Base-by-base conservation (phyloP, 1,140 invertebrate species). In the Drosophila pachea region DNA sequence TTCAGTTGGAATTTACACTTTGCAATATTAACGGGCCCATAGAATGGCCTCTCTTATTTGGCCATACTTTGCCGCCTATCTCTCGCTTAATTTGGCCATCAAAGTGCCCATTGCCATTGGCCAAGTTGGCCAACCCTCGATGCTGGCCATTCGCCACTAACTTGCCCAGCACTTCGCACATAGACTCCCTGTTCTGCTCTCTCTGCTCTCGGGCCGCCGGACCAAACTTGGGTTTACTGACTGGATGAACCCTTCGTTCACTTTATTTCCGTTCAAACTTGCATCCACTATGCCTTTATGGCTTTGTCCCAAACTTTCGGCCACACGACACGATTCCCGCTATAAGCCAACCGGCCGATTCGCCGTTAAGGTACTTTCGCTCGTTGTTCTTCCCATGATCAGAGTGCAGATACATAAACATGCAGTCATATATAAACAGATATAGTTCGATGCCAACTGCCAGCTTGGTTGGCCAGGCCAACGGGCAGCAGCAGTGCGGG, bases 1-100 rank as follows among this genome's bases (percentile, higher is more conserved):
- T 71, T n/a, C n/a, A 75, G 61, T 78, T 78, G 55, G 66, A 79
- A 65, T 77, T 77, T 43, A 33, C 58, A 68, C 56, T 56, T 61
- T 61, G 33, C 31, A 42, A 55, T 78, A 64, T 76, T 76, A 67
- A 62, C 56, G 1, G 22, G 22, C 22, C 22, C 22, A 2, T 1
- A 3, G 22, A 22, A 22, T 74, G 36, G 59, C n/a, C 40, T 7
- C 12, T 59, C 55, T 67, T 55, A 72, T 73, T 47, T 78, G 64
- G 59, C 49, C 32, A 31, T 48, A 50, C 53, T 47, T 59, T 58
- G 29, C 11, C 11, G 59, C 66, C 53, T 62, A 60, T 58, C 59
- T 69, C 33, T 54, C 60, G 71, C 68, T 73, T 66, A 66, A 71
- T 74, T 71, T 71, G 72, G 52, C 68, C 68, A 74, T 71, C 48